Base-by-base conservation (phyloP, 2,113 vertebrate species). In the Lates calcarifer region DNA sequence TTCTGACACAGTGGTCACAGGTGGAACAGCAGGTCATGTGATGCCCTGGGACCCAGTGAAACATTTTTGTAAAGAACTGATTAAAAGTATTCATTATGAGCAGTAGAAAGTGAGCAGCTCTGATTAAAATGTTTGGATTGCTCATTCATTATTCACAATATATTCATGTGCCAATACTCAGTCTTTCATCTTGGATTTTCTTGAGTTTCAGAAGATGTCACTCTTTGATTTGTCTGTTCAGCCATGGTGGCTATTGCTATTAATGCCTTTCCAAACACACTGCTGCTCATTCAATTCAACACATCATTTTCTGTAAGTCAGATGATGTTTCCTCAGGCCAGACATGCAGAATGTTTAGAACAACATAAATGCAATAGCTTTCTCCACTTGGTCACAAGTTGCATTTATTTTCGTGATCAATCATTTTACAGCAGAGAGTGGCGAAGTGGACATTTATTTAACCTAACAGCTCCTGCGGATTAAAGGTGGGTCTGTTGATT, bases 401-500 rank as follows among this genome's bases (percentile, higher is more conserved):
- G 58, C 8, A 35, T 41, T 66, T 10, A 0, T 12, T 51, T 74
- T 18, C 35, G 9, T 68, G 14, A 39, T 56, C 22, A 56, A 58
- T 84, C 57, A 61, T 79, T 85, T 81, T 24, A 79, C 31, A 56
- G 57, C 29, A 53, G 47, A 65, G 55, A 79, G 62, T 79, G 47
- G 74, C 70, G 76, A 77, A 90, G 71, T 70, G 70, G 79, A 70
- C 84, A 74, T 85, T 88, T 88, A 81, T 89, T 87, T 72, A 87
- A 78, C 68, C 39, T 31, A 74, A 71, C 39, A 58, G 67, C 66
- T 85, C 47, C 29, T 71, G 31, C 75, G 70, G 75, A 77, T 86
- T 92, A 79, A 88, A 92, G 89, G 90, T 86, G 74, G 79, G 56
- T 76, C 51, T 57, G 58, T 63, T 79, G 81, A 91, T 85, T 85